phyloP scores from a whole-genome alignment of 2,888 invertebrate genomes.

The Calliscelio sp. region DNA sequence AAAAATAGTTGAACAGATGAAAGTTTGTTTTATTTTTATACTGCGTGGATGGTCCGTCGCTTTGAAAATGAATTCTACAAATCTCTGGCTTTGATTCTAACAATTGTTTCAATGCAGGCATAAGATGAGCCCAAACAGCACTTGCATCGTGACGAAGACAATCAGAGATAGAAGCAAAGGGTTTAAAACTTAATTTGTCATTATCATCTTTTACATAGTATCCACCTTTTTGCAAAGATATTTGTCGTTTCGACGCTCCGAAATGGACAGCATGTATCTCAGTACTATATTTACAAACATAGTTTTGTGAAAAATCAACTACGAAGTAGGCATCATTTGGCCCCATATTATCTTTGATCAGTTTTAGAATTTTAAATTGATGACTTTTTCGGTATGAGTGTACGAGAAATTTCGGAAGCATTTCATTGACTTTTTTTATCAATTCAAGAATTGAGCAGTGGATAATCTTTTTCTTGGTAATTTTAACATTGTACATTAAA shows the following conservation, averaged over 20 bases:
- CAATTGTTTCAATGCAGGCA: no score
- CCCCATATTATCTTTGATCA: no score
- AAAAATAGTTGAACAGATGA: background rate
- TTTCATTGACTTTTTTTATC: conserved; percentile 18
- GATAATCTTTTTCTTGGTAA: conserved; percentile 34
- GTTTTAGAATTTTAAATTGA: conserved; percentile 19
- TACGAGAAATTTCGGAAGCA: conserved; percentile 27
- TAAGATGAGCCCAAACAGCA: background rate
- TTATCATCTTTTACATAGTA: conserved; percentile 43
- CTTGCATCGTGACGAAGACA: conserved; percentile 47
- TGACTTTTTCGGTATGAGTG: conserved; percentile 33
- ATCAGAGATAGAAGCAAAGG: conserved; percentile 38
- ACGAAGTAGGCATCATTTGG: conserved; percentile 28
- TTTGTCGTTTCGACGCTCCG: conserved; percentile 47
- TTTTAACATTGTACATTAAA: conserved; percentile 46
- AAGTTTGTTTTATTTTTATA: background rate
- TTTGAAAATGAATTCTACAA: no score
- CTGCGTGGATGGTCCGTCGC: background rate
- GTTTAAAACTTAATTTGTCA: conserved; percentile 18
- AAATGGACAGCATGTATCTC: conserved; percentile 50
- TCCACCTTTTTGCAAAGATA: conserved; percentile 37
- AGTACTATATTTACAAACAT: conserved; percentile 41
- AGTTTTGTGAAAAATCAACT: conserved; percentile 55
- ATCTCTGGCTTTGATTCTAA: no score
- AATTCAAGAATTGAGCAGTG: conserved; percentile 26